A percentile compares a stretch with the other conserved stretches of the same genome.
Evolutionary conservation across 2,113 vertebrate species (phyloP).

Genomic region (Symphodus melops): DNA sequence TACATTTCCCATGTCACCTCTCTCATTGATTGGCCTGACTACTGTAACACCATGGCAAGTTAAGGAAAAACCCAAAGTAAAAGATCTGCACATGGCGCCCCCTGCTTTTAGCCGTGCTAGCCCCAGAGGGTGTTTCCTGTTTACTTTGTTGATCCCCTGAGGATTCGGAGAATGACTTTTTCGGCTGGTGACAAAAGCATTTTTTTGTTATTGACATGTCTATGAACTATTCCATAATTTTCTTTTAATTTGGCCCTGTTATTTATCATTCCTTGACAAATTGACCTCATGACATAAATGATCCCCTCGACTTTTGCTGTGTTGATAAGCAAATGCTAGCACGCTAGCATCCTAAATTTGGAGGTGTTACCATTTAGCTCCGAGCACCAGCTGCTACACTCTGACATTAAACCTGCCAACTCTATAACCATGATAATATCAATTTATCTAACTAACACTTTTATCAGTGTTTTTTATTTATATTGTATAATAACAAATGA

Average conservation of each 20-base stretch:
- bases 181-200: too few relatives aligned
- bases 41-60: conserved; percentile 26
- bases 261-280: too few relatives aligned
- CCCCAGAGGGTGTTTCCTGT: too few relatives aligned
- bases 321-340: not conserved
- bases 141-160: too few relatives aligned
- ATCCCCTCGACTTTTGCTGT: not conserved
- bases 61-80: conserved; percentile 3
- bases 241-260: not conserved
- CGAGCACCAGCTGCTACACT: not conserved
- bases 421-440: too few relatives aligned
- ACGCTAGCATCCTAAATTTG: not conserved
- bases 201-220: not conserved
- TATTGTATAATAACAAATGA: too few relatives aligned
- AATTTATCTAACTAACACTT: too few relatives aligned
- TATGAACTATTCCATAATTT: not conserved
- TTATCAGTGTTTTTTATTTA: too few relatives aligned
- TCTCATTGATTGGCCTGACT: conserved; percentile 46
- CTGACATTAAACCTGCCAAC: not conserved
- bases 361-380: not conserved
- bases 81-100: not conserved
- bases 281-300: not conserved
- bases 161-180: too few relatives aligned
- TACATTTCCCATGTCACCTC: conserved; percentile 46
- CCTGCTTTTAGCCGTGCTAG: not conserved